Conservation (phyloP, 2,888 invertebrate genomes). For the Tinea pellionella region DNA sequence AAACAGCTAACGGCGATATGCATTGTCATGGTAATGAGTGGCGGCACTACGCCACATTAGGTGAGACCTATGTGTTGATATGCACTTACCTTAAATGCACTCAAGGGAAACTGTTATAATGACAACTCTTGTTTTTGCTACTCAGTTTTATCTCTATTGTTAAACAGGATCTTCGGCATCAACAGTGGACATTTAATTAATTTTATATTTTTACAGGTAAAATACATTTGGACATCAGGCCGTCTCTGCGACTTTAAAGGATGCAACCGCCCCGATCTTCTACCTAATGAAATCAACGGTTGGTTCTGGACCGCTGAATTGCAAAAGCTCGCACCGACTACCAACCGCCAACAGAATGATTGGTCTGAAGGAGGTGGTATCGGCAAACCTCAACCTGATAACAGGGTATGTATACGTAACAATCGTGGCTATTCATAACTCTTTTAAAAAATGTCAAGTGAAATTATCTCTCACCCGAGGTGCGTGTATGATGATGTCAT, state of each 20-base stretch:
- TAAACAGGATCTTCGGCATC: no score
- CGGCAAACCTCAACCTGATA: constrained; percentile 88
- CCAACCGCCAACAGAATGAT: constrained; percentile 84
- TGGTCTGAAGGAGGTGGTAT: constrained; percentile 91
- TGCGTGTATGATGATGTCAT: background rate
- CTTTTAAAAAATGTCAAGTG: background rate
- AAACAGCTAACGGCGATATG: constrained; percentile 6
- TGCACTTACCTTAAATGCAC: background rate
- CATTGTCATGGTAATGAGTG: constrained; percentile 31
- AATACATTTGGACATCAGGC: constrained; percentile 93
- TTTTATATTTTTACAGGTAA: constrained; percentile 69
- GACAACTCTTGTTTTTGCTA: background rate
- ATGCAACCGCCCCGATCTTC: constrained; percentile 86
- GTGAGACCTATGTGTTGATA: background rate
- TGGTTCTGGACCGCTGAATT: constrained; percentile 94
- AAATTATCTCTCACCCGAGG: background rate
- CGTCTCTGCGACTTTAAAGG: constrained; percentile 91
- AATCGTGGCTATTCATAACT: background rate
- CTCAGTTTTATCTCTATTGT: no score
- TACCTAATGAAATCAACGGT: constrained; percentile 83
- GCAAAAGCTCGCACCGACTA: constrained; percentile 86
- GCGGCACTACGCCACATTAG: constrained; percentile 9
- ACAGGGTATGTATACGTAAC: constrained; percentile 64
- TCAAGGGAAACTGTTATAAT: background rate
- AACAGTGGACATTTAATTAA: no score